phyloP scores from a whole-genome alignment of 2,888 invertebrate genomes.

The Limnephilus lunatus region DNA sequence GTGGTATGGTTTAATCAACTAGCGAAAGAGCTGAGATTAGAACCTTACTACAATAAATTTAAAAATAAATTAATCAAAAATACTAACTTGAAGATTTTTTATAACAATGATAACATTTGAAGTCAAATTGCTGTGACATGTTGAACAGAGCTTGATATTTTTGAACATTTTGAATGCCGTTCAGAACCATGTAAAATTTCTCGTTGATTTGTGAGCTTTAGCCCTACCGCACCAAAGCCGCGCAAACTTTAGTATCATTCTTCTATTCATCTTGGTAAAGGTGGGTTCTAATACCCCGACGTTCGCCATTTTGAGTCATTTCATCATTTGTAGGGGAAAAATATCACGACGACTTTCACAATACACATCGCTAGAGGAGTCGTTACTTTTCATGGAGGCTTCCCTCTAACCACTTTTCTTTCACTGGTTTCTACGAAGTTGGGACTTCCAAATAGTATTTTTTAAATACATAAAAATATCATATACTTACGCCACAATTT shows the following conservation, averaged over 20 bases:
- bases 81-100: too few species aligned
- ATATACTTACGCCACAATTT: neutral
- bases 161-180: too few species aligned
- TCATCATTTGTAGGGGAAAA: constrained; percentile 25
- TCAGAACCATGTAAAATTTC: neutral
- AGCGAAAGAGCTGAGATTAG: too few species aligned
- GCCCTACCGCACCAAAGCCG: neutral
- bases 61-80: too few species aligned
- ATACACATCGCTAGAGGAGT: neutral
- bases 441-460: neutral
- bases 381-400: neutral
- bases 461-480: neutral
- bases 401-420: neutral
- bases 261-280: neutral
- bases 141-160: too few species aligned
- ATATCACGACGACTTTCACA: constrained; percentile 24
- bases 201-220: neutral
- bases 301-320: constrained; percentile 39
- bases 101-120: too few species aligned
- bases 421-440: neutral
- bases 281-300: neutral
- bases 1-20: too few species aligned
- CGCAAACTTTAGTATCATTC: neutral
- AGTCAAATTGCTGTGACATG: too few species aligned
- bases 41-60: too few species aligned